Percentiles rank a stretch among this genome's conserved stretches.
These are phyloP conservation scores for Ictalurus furcatus DNA, from an alignment of 2,113 vertebrate genomes.

Conservation along the genomic window DNA sequence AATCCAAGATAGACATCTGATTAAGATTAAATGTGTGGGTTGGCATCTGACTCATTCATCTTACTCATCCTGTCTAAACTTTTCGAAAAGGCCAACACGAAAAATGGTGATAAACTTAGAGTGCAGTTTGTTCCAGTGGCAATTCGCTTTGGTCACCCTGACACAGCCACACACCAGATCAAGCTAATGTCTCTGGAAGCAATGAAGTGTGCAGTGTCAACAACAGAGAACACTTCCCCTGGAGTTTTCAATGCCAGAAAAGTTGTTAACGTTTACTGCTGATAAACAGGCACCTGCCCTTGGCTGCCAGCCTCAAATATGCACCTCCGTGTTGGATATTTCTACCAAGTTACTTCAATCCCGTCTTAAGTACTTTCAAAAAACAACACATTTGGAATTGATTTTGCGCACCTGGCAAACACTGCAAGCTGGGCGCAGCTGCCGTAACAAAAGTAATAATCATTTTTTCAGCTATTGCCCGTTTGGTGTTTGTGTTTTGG, in stretches of 20 bases:
- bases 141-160: neutral
- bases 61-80: neutral
- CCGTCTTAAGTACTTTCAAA: constrained; percentile 5
- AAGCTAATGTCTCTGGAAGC: constrained; percentile 29
- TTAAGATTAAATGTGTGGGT: constrained; percentile 45
- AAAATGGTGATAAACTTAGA: constrained; percentile 7
- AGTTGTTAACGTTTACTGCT: constrained; percentile 22
- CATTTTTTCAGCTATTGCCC: constrained; percentile 9
- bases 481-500: constrained; percentile 25
- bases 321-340: neutral
- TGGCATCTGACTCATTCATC: constrained; percentile 17
- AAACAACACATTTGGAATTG: constrained; percentile 6
- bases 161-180: constrained; percentile 9
- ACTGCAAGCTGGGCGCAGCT: constrained; percentile 10
- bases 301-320: constrained; percentile 1
- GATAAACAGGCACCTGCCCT: neutral
- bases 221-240: constrained; percentile 3
- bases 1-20: constrained; percentile 41
- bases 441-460: constrained; percentile 19
- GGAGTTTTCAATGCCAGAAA: constrained; percentile 11
- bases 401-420: neutral
- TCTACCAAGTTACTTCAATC: constrained; percentile 1
- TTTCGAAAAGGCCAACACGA: constrained; percentile 26
- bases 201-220: neutral
- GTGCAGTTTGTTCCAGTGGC: neutral